Conservation (phyloP, 2,113 vertebrate species). For the Crotalus helleri region DNA sequence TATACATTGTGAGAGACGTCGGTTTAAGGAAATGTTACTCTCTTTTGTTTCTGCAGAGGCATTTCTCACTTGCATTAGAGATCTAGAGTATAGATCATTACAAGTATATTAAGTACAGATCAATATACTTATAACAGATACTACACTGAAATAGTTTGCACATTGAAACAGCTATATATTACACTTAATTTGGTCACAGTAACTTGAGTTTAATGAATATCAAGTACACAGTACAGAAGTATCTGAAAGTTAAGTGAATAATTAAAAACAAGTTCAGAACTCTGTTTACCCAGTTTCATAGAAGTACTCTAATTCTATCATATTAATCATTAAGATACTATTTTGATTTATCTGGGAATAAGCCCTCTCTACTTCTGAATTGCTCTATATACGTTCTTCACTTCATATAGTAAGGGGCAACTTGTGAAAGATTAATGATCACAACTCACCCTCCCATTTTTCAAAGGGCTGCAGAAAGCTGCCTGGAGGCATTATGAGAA, state of each 20-base stretch:
- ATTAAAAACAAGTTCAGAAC: not conserved
- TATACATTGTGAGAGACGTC: not conserved
- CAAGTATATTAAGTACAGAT: too few relatives aligned
- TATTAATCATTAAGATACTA: not conserved
- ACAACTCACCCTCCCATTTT: not conserved
- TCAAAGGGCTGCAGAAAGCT: not conserved
- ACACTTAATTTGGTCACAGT: not conserved
- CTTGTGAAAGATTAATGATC: not conserved
- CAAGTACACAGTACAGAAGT: slow-evolving; percentile 5
- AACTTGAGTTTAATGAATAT: accelerated
- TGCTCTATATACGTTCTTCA: slow-evolving; percentile 40
- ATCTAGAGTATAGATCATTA: too few relatives aligned
- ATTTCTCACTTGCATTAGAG: not conserved
- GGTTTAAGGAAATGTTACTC: not conserved
- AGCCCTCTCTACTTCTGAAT: not conserved
- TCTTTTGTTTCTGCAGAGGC: not conserved
- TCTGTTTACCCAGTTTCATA: slow-evolving; percentile 30
- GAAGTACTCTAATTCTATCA: slow-evolving; percentile 21
- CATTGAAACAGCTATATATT: not conserved
- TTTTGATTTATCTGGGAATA: not conserved
- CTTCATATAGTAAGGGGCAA: not conserved
- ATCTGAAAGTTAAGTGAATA: slow-evolving; percentile 19
- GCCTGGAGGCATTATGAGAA: not conserved
- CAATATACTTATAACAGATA: not conserved
- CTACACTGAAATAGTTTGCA: not conserved